These are phyloP conservation scores for Argyrosomus japonicus DNA, from an alignment of 2,113 vertebrate genomes.

Conservation along the genomic window DNA sequence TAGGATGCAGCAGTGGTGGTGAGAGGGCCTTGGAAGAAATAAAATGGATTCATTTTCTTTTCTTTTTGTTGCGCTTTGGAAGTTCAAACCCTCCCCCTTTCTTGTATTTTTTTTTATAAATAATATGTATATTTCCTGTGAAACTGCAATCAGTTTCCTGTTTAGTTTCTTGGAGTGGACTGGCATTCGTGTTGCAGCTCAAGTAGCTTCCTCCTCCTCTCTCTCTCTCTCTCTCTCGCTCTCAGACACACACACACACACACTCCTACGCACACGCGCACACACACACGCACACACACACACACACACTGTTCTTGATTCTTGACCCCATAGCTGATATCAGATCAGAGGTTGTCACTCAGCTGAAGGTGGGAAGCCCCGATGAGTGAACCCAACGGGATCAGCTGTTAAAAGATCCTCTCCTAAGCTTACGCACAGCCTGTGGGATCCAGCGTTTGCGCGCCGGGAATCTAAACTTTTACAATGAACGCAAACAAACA, in stretches of 20 bases:
- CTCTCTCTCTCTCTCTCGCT: neutral
- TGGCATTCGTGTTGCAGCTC: conserved; percentile 4
- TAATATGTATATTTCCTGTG: conserved; percentile 51
- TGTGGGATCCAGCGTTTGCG: conserved; percentile 28
- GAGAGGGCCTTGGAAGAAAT: conserved; percentile 71
- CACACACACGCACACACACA: conserved; percentile 9
- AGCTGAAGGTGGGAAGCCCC: conserved; percentile 47
- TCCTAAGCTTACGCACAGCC: neutral
- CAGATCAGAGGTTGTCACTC: conserved; percentile 66
- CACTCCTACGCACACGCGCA: conserved; percentile 3
- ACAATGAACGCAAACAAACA: conserved; percentile 37
- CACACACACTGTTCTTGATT: conserved; percentile 71
- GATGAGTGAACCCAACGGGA: conserved; percentile 53
- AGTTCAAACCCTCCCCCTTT: conserved; percentile 11
- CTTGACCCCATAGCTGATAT: conserved; percentile 61
- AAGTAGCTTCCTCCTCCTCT: conserved; percentile 1
- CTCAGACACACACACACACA: neutral
- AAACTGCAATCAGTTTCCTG: conserved; percentile 39
- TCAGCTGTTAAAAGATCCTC: conserved; percentile 41
- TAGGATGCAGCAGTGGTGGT: conserved; percentile 77
- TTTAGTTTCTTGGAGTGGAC: conserved; percentile 19
- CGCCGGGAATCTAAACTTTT: conserved; percentile 44
- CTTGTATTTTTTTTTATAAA: neutral
- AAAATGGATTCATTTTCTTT: conserved; percentile 68
- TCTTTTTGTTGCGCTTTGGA: conserved; percentile 46